Percentiles rank a stretch among this genome's conserved stretches.
phyloP scores from a whole-genome alignment of 2,888 invertebrate genomes.

The Rotaria macrura region DNA sequence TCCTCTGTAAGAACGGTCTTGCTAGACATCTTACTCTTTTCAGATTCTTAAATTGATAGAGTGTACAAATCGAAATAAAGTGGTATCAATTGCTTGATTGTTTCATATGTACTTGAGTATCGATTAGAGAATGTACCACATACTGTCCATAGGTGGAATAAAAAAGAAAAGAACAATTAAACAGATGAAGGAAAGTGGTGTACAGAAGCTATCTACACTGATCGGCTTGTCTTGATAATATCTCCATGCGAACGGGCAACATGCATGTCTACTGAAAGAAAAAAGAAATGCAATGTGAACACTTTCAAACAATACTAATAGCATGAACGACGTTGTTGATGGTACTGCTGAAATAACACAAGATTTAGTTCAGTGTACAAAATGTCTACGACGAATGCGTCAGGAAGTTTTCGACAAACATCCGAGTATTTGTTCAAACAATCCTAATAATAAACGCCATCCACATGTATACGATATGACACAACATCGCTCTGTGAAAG shows the following conservation, averaged over 20 bases:
- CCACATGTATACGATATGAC: neutral
- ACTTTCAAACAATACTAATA: neutral
- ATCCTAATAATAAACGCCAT: neutral
- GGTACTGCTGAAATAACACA: neutral
- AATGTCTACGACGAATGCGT: neutral
- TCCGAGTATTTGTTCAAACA: neutral
- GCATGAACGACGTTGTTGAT: neutral
- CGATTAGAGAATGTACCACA: neutral
- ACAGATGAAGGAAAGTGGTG: neutral
- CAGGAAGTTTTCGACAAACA: neutral
- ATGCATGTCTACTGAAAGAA: neutral
- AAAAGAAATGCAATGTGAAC: neutral
- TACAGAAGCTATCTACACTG: neutral
- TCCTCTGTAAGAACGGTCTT: neutral
- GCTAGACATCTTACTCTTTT: neutral
- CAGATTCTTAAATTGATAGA: neutral
- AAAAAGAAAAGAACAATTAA: neutral
- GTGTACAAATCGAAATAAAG: neutral
- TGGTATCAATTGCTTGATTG: neutral
- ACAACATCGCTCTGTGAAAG: neutral
- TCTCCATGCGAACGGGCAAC: neutral
- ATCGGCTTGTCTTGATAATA: neutral
- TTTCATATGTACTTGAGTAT: neutral
- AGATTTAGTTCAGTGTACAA: neutral
- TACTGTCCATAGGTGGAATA: neutral